These are phyloP conservation scores for Takifugu bimaculatus DNA, from an alignment of 2,113 vertebrate species.

Conservation along the genomic window DNA sequence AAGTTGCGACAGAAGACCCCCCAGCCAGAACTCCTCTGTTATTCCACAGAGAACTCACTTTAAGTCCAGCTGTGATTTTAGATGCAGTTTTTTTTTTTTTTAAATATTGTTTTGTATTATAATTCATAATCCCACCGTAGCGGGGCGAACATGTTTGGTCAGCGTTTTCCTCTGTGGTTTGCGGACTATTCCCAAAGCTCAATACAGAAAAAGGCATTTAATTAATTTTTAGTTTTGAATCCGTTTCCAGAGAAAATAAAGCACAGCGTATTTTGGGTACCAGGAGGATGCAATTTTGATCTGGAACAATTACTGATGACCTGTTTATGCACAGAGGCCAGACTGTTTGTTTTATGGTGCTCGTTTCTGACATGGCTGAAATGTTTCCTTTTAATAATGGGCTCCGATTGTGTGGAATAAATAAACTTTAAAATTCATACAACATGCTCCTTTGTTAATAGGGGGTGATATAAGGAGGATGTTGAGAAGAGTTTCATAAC, in stretches of 20 bases:
- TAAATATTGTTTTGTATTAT: constrained; percentile 7
- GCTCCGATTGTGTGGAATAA: neutral
- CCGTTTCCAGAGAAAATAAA: constrained; percentile 48
- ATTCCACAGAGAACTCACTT: constrained; percentile 13
- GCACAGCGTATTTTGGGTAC: neutral
- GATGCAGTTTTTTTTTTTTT: constrained; percentile 8
- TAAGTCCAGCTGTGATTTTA: constrained; percentile 20
- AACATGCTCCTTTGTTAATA: no score
- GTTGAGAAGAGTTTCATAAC: no score
- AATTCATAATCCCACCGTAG: constrained; percentile 30
- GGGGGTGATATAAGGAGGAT: no score
- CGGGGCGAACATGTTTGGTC: neutral
- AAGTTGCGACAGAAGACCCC: constrained; percentile 6
- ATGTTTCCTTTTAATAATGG: neutral
- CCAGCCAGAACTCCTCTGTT: constrained; percentile 10
- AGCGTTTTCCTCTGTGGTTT: constrained; percentile 10
- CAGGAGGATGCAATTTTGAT: constrained; percentile 26
- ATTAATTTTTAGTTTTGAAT: constrained; percentile 36
- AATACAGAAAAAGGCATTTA: constrained; percentile 12
- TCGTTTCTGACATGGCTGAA: no score
- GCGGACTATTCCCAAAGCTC: constrained; percentile 30
- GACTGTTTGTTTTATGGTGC: constrained; percentile 27
- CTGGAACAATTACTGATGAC: constrained; percentile 20
- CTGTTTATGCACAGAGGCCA: constrained; percentile 32
- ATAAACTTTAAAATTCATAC: no score